Evolutionary conservation across 2,797 vertebrate genomes (phyloP).

Genomic region (Oryzias dopingdopingensis): DNA sequence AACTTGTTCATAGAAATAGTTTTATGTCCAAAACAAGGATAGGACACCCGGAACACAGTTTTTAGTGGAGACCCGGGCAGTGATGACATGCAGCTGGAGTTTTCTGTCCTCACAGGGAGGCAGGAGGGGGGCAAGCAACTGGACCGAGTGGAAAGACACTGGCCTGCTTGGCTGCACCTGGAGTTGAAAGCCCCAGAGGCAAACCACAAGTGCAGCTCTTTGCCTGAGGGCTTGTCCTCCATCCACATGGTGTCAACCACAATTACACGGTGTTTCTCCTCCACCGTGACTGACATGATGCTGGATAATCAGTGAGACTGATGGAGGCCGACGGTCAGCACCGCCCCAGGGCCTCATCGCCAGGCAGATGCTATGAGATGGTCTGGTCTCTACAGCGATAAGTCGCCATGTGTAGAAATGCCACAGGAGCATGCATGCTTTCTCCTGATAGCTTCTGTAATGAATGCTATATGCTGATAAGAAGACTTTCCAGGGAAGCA

Average conservation of each 20-base stretch:
- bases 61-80: no score
- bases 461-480: slow-evolving; percentile 5
- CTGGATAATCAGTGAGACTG: slow-evolving; percentile 39
- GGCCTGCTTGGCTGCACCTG: slow-evolving; percentile 26
- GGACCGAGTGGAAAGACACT: not conserved
- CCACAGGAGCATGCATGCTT: not conserved
- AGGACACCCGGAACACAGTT: no score
- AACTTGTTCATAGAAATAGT: no score
- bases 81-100: no score
- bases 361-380: slow-evolving; percentile 18
- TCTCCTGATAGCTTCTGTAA: not conserved
- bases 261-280: slow-evolving; percentile 24
- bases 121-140: not conserved
- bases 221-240: slow-evolving; percentile 43
- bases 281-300: slow-evolving; percentile 34
- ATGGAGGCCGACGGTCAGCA: slow-evolving; percentile 23
- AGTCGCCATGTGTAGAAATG: slow-evolving; percentile 7
- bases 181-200: slow-evolving; percentile 33
- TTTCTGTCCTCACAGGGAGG: not conserved
- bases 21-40: no score
- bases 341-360: slow-evolving; percentile 16
- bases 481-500: not conserved
- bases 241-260: slow-evolving; percentile 25
- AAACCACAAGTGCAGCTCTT: slow-evolving; percentile 30
- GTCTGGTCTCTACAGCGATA: not conserved